A percentile compares a stretch with the other conserved stretches of the same genome.
Evolutionary conservation across 2,888 invertebrate species (phyloP).

Genomic region (Spilarctia lutea): DNA sequence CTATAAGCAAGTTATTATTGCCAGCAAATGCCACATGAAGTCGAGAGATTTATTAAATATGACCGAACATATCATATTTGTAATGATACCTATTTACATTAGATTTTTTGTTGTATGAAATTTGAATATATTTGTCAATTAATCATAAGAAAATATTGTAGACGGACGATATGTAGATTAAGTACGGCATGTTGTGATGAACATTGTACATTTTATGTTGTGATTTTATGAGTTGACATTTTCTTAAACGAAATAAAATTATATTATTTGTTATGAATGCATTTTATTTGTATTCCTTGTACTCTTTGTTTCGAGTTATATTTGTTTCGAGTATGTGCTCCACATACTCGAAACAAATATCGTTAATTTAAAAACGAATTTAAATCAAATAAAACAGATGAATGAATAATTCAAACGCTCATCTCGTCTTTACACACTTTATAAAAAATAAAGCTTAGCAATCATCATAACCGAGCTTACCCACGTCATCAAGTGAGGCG

Average conservation of each 20-base stretch:
- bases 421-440: conserved; percentile 21
- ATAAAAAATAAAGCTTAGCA: conserved; percentile 53
- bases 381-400: conserved; percentile 15
- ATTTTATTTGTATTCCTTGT: conserved; percentile 21
- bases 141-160: conserved; percentile 47
- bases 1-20: conserved; percentile 4
- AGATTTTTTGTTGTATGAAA: conserved; percentile 48
- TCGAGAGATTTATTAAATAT: conserved; percentile 61
- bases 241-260: conserved; percentile 70
- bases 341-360: background rate
- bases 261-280: conserved; percentile 74
- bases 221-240: conserved; percentile 70
- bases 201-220: conserved; percentile 64
- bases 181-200: conserved; percentile 60
- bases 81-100: conserved; percentile 45
- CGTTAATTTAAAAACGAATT: background rate
- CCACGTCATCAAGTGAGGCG: conserved; percentile 48
- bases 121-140: conserved; percentile 49
- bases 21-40: conserved; percentile 20
- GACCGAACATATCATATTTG: conserved; percentile 74
- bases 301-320: no score
- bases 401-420: conserved; percentile 28
- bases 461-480: conserved; percentile 67
- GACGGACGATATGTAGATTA: conserved; percentile 50
- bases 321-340: no score